Conservation (phyloP, 2,888 invertebrate species). For the Sialis lutaria region DNA sequence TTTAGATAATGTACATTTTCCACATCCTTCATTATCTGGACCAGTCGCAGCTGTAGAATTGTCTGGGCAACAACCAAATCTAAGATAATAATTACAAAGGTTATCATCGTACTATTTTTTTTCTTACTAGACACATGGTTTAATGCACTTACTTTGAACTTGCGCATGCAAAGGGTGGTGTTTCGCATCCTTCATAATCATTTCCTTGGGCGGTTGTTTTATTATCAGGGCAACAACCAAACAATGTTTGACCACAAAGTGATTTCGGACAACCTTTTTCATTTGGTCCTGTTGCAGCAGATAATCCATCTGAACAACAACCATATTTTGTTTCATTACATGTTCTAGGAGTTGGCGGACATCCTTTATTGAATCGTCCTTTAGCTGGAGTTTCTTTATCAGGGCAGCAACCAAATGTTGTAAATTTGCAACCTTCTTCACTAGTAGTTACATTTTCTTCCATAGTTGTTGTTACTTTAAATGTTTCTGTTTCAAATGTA, state of each 20-base stretch:
- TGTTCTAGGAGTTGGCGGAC: constrained; percentile 48
- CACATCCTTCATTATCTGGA: constrained; percentile 61
- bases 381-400: constrained; percentile 58
- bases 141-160: constrained; percentile 28
- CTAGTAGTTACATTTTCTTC: constrained; percentile 40
- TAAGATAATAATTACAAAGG: constrained; percentile 10
- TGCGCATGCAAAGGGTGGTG: constrained; percentile 33
- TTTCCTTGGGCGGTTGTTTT: constrained; percentile 63
- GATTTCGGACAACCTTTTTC: constrained; percentile 58
- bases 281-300: constrained; percentile 52
- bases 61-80: constrained; percentile 72
- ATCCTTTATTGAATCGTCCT: constrained; percentile 71
- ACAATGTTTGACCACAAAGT: constrained; percentile 59
- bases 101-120: background rate
- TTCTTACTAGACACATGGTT: background rate
- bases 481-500: no score
- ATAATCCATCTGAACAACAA: constrained; percentile 71
- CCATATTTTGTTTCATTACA: constrained; percentile 60
- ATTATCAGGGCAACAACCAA: constrained; percentile 75
- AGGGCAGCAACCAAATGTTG: constrained; percentile 69
- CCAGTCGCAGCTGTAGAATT: constrained; percentile 64
- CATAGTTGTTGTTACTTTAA: constrained; percentile 14
- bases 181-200: constrained; percentile 68
- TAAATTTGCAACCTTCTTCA: constrained; percentile 35
- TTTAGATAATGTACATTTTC: constrained; percentile 57